These are phyloP conservation scores for Lithophane ornitopus DNA, from an alignment of 2,888 invertebrate genomes.

Conservation along the genomic window DNA sequence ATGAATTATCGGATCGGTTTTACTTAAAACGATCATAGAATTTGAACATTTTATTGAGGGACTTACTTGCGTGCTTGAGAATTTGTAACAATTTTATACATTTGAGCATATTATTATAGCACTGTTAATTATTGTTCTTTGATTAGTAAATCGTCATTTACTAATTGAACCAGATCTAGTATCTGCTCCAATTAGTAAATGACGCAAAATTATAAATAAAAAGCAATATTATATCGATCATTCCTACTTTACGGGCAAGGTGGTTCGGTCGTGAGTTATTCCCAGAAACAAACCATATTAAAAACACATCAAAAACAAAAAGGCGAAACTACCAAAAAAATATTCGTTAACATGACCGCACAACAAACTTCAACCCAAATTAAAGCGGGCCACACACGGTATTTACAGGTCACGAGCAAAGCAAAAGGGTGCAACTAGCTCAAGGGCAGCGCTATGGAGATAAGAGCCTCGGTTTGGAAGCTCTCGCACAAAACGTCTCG, in stretches of 20 bases:
- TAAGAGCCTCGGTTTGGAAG: constrained; percentile 39
- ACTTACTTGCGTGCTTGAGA: neutral
- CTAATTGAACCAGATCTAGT: neutral
- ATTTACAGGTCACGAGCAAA: constrained; percentile 52
- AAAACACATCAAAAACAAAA: neutral
- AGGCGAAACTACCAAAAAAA: constrained; percentile 8
- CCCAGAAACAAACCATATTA: neutral
- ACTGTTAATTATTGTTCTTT: neutral
- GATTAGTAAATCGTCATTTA: neutral
- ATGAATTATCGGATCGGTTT: too few relatives aligned
- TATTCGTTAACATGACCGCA: constrained; percentile 16
- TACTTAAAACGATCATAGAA: neutral
- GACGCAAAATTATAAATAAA: neutral
- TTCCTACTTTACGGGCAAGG: neutral
- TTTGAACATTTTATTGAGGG: neutral
- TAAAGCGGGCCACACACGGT: constrained; percentile 20
- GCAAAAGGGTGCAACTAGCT: constrained; percentile 59
- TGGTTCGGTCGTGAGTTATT: neutral
- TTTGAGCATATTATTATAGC: neutral
- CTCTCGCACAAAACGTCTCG: constrained; percentile 37
- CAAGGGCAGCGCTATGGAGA: constrained; percentile 53
- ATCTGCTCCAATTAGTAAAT: neutral
- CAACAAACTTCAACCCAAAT: constrained; percentile 30
- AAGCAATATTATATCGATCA: neutral
- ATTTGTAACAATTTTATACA: neutral